Evolutionary conservation across 2,888 invertebrate genomes (phyloP), one percentile per base, ranked within the genome.

Genomic region (Sesia apiformis): DNA sequence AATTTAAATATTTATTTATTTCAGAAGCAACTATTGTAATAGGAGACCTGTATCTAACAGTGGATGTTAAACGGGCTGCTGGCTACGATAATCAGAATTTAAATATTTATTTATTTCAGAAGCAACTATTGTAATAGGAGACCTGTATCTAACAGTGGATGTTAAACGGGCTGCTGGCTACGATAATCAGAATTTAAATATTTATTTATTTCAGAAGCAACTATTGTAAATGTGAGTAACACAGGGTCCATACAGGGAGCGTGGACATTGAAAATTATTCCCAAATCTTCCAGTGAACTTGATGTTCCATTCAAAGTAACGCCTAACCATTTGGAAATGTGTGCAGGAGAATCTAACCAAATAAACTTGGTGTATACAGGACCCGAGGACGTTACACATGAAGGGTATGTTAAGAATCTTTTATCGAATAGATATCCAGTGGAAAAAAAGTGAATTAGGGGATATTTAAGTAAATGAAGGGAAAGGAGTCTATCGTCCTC

Each of bases 161-260:
- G n/a, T n/a, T n/a, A n/a, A n/a, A n/a, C n/a, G n/a, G n/a, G n/a
- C n/a, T n/a, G n/a, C n/a, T n/a, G n/a, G n/a, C n/a, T n/a, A n/a
- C n/a, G n/a, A n/a, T n/a, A n/a, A n/a, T n/a, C 23, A 23, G 23
- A 1, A 23, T 23, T 23, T 23, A 23, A 23, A 23, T 23, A n/a
- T 43, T 43, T 43, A 40, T 41, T 39, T 40, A 54, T 77, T 78
- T 43, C 73, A 89, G 88, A 84, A 56, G 62, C 76, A 7, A 74
- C 67, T 8, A 72, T 58, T 38, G 58, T 89, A 42, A 67, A 62
- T 4, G 55, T 88, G 1, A 63, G 53, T 39, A 88, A 89, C 60
- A 66, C 63, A 0, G 88, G 88, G 6, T 64, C 82, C 0, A 65
- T 84, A n/a, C 52, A 71, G 0, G 87, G 86, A 0, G 63, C 63